Evolutionary conservation across 2,888 invertebrate genomes (phyloP), one percentile per base, ranked within the genome.

Genomic region (Argyresthia albistria): DNA sequence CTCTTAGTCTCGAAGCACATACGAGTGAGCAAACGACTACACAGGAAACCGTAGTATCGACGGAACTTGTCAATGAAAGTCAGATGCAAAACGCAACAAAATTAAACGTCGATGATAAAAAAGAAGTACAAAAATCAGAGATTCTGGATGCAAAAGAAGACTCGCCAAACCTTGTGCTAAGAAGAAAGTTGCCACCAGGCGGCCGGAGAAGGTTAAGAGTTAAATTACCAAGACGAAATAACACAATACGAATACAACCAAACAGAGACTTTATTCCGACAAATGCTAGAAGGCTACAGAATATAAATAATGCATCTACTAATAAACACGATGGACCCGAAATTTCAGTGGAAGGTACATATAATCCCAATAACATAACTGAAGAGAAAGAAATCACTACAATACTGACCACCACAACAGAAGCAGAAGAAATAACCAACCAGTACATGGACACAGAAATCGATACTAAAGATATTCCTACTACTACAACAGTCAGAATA

Each of bases 181-280:
- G 69, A 55, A 70, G 72, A 4, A 70, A 76, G 50, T 74, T 69
- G 54, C 70, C 76, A 39, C 55, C 63, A 14, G 67, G 66, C 25
- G 55, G 66, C 45, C 71, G 81, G n/a, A 75, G 75, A 58, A 82
- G 76, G 61, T 59, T 80, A 58, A 67, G 77, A 35, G 73, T 79
- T 60, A 70, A 77, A 47, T 25, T 14, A 57, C 80, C 82, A 35
- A 60, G 67, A 56, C 54, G 70, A 52, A 79, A 74, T 50, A 72
- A 68, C 49, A 71, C 74, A 37, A 67, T 64, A 43, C 83, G 81
- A 64, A 71, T 37, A 1, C 46, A n/a, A 36, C 37, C 14, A 8
- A 37, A 37, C 35, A 25, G 35, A 50, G 39, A 43, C 14, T 46
- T 36, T 48, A 12, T 36, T 35, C 39, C 51, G 14, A 14, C 36